A percentile compares a stretch with the other conserved stretches of the same genome.
phyloP scores from a whole-genome alignment of 2,113 vertebrate genomes.

The Sialia sialis region DNA sequence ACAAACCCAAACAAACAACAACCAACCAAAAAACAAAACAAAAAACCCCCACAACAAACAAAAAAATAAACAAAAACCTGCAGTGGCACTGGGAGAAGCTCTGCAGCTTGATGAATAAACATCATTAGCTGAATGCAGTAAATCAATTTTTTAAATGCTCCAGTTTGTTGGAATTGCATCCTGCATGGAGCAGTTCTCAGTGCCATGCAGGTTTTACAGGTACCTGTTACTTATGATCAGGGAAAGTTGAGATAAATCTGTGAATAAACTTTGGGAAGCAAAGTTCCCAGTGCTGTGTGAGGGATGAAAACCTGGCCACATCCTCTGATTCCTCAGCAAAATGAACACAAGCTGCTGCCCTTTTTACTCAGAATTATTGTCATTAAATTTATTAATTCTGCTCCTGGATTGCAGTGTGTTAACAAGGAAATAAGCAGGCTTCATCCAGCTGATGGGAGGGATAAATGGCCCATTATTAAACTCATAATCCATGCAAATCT shows the following conservation, averaged over 20 bases:
- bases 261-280: not conserved
- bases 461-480: not conserved
- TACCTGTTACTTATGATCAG: not conserved
- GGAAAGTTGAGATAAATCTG: not conserved
- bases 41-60: no score
- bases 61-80: not conserved
- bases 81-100: not conserved
- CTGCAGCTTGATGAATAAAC: not conserved
- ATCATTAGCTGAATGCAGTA: not conserved
- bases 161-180: not conserved
- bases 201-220: not conserved
- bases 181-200: not conserved
- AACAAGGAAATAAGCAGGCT: not conserved
- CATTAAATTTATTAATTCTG: not conserved
- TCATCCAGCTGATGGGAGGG: not conserved
- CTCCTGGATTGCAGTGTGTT: not conserved
- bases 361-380: not conserved
- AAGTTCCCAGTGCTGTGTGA: not conserved
- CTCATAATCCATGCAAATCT: not conserved
- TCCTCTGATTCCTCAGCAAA: not conserved
- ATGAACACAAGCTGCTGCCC: not conserved
- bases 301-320: not conserved
- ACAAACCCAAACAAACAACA: no score
- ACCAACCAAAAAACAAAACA: no score
- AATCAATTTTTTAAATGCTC: not conserved